Percentiles rank a stretch among this genome's conserved stretches.
These are phyloP conservation scores for Trogon surrucura DNA, from an alignment of 2,113 vertebrate genomes.

Conservation along the genomic window DNA sequence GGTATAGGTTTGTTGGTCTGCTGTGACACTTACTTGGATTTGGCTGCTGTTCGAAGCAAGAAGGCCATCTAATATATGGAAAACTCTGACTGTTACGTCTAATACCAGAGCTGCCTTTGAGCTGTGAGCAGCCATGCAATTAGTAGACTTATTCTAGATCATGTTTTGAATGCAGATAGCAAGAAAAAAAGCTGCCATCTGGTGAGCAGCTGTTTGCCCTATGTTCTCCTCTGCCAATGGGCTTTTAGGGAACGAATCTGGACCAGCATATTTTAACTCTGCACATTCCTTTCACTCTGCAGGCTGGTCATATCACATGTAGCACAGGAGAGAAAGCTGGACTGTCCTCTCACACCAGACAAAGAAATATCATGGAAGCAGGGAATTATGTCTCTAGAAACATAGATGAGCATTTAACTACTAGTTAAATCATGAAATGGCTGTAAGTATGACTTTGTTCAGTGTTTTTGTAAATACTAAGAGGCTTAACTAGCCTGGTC, in stretches of 20 bases:
- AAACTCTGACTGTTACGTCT: not conserved
- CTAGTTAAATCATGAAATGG: not conserved
- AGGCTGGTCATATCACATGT: not conserved
- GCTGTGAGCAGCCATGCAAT: not conserved
- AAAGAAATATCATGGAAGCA: not conserved
- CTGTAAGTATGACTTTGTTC: not conserved
- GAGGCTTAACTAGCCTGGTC: not conserved
- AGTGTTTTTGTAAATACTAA: not conserved
- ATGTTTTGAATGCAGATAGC: not conserved
- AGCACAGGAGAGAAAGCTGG: not conserved
- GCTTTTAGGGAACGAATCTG: not conserved
- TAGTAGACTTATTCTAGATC: not conserved
- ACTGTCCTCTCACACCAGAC: not conserved
- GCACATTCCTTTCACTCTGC: not conserved
- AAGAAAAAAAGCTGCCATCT: not conserved
- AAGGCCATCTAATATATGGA: not conserved
- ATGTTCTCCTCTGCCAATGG: not conserved
- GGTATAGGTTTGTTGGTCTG: not conserved
- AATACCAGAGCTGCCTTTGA: not conserved
- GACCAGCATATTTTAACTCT: not conserved
- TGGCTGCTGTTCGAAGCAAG: not conserved
- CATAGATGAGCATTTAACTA: not conserved
- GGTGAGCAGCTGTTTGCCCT: not conserved
- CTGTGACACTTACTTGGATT: not conserved
- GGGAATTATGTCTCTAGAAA: not conserved